phyloP scores from a whole-genome alignment of 1,140 invertebrate species.

The Polypedilum pembai region DNA sequence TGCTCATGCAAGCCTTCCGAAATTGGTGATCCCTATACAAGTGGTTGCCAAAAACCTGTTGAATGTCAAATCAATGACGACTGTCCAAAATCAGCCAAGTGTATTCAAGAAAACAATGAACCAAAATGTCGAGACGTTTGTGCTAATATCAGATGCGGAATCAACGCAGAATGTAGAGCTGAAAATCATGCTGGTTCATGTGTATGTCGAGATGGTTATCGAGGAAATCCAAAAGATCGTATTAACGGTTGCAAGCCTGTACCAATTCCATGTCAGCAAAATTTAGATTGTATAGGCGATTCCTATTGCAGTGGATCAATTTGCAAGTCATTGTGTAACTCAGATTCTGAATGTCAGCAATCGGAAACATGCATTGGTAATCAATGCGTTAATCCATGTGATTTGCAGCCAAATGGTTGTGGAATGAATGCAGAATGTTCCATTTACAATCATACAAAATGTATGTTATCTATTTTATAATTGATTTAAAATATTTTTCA shows the following conservation, averaged over 20 bases:
- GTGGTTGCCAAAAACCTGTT: conserved; percentile 66
- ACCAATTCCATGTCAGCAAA: conserved; percentile 60
- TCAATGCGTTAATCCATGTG: conserved; percentile 79
- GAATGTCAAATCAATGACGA: conserved; percentile 70
- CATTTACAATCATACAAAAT: conserved; percentile 65
- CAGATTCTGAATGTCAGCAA: conserved; percentile 69
- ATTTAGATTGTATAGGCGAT: conserved; percentile 63
- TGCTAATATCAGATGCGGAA: conserved; percentile 63
- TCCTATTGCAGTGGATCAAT: conserved; percentile 73
- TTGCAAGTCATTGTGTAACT: conserved; percentile 72
- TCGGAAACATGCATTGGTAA: conserved; percentile 72
- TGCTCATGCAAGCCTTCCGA: conserved; percentile 64
- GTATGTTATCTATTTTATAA: conserved; percentile 34
- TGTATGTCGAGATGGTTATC: conserved; percentile 66
- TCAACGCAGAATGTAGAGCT: conserved; percentile 72
- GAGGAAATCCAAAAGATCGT: conserved; percentile 62
- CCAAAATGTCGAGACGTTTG: conserved; percentile 77
- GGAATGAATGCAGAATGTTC: conserved; percentile 82
- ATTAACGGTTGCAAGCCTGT: conserved; percentile 67
- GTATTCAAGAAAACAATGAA: conserved; percentile 56
- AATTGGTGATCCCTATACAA: conserved; percentile 73
- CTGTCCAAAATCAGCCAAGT: conserved; percentile 69
- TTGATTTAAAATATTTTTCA: neutral
- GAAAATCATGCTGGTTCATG: conserved; percentile 65
- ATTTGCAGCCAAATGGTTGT: conserved; percentile 59